Percentiles rank a stretch among this genome's conserved stretches.
These are phyloP conservation scores for Hippocampus mohnikei DNA, from an alignment of 2,113 vertebrate species.

Conservation along the genomic window DNA sequence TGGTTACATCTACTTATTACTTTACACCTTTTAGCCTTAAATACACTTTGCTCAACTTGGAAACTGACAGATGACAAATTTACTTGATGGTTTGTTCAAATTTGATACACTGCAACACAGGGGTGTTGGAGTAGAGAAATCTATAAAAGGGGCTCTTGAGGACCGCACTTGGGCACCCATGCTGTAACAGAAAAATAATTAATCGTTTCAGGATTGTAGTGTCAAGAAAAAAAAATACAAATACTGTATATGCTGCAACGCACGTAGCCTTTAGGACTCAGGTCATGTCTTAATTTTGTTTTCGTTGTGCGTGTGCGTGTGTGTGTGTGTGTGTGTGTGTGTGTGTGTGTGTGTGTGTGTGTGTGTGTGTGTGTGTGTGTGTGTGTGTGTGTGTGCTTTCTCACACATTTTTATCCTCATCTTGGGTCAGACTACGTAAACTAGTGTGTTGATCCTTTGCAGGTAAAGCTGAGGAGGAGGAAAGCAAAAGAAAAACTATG, in stretches of 20 bases:
- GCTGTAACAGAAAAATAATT: background rate
- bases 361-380: background rate
- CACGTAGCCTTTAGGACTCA: no score
- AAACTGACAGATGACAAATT: no score
- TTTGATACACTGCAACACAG: no score
- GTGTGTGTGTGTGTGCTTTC: background rate
- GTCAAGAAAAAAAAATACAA: background rate
- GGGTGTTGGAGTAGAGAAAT: no score
- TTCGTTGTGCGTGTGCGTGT: background rate
- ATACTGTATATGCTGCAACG: background rate
- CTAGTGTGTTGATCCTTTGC: background rate
- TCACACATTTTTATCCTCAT: background rate
- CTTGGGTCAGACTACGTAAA: background rate
- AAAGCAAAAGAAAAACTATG: conserved; percentile 51
- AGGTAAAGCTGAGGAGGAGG: conserved; percentile 66
- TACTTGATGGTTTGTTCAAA: no score
- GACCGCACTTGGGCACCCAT: no score
- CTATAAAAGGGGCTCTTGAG: no score
- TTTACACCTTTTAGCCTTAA: no score
- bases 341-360: background rate
- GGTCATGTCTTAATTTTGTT: no score
- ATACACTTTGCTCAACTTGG: no score
- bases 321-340: background rate
- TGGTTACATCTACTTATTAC: background rate
- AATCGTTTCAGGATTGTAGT: background rate